Conservation (phyloP, 2,888 invertebrate genomes). For the Hesperia comma region DNA sequence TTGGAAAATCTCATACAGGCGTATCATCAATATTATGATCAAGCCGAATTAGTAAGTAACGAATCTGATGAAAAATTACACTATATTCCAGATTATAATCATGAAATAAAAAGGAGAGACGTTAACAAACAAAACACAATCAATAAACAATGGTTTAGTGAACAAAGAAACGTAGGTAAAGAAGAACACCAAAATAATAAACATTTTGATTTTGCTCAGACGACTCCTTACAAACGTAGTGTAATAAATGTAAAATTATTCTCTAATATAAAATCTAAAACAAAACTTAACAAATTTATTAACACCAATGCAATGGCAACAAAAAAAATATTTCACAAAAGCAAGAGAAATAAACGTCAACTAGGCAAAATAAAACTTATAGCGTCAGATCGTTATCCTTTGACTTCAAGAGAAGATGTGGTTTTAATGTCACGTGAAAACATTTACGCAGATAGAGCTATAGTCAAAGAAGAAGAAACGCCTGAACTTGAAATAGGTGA, state of each 20-base stretch:
- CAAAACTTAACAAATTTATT: slow-evolving; percentile 58
- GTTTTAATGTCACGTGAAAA: slow-evolving; percentile 65
- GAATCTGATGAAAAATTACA: slow-evolving; percentile 4
- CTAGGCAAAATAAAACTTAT: slow-evolving; percentile 66
- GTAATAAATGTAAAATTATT: slow-evolving; percentile 55
- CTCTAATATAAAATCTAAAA: slow-evolving; percentile 57
- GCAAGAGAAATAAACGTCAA: slow-evolving; percentile 66
- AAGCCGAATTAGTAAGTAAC: background rate
- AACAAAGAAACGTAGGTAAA: background rate
- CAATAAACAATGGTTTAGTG: background rate
- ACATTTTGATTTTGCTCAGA: background rate
- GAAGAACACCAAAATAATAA: background rate
- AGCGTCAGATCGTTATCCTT: slow-evolving; percentile 54
- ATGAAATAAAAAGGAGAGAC: slow-evolving; percentile 3
- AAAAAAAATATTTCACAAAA: slow-evolving; percentile 58
- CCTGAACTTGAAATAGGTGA: slow-evolving; percentile 47
- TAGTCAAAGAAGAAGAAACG: slow-evolving; percentile 55
- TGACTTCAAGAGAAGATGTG: slow-evolving; percentile 60
- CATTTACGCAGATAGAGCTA: slow-evolving; percentile 58
- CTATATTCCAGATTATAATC: background rate
- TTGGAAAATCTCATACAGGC: slow-evolving; percentile 64
- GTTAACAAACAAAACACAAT: background rate
- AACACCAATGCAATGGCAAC: slow-evolving; percentile 59
- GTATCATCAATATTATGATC: slow-evolving; percentile 60
- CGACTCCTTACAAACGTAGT: slow-evolving; percentile 8